Evolutionary conservation across 2,888 invertebrate species (phyloP).

Genomic region (Drosophila hamatofila): DNA sequence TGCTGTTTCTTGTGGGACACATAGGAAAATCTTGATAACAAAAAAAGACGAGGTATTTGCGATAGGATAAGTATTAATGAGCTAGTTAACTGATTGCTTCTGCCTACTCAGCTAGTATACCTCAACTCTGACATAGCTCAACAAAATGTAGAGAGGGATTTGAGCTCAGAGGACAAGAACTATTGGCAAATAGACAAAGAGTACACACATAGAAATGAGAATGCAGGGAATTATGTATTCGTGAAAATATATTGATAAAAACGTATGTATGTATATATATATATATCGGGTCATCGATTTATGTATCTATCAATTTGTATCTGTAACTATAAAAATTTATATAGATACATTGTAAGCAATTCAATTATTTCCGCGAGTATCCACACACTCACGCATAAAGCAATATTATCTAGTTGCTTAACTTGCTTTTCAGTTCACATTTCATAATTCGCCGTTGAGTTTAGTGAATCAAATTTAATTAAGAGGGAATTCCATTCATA

Average conservation of each 20-base stretch:
- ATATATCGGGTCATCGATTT: too few relatives aligned
- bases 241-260: not conserved
- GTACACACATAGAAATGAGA: not conserved
- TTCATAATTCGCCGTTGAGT: conserved; percentile 2
- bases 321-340: too few relatives aligned
- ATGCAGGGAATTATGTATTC: not conserved
- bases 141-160: not conserved
- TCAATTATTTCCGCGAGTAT: not conserved
- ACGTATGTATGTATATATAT: too few relatives aligned
- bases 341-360: not conserved
- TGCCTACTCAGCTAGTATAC: too few relatives aligned
- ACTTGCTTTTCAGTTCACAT: not conserved
- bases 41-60: not conserved
- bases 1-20: conserved; percentile 30
- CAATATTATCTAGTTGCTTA: too few relatives aligned
- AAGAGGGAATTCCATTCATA: conserved; percentile 7
- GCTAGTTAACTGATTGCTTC: too few relatives aligned
- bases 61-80: conserved; percentile 54
- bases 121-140: too few relatives aligned
- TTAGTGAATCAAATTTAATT: conserved; percentile 19
- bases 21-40: not conserved
- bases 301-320: too few relatives aligned
- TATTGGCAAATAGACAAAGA: not conserved
- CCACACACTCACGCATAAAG: too few relatives aligned
- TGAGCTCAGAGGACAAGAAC: not conserved